phyloP scores from a whole-genome alignment of 2,888 invertebrate species.

The Drosophila fungiperda region DNA sequence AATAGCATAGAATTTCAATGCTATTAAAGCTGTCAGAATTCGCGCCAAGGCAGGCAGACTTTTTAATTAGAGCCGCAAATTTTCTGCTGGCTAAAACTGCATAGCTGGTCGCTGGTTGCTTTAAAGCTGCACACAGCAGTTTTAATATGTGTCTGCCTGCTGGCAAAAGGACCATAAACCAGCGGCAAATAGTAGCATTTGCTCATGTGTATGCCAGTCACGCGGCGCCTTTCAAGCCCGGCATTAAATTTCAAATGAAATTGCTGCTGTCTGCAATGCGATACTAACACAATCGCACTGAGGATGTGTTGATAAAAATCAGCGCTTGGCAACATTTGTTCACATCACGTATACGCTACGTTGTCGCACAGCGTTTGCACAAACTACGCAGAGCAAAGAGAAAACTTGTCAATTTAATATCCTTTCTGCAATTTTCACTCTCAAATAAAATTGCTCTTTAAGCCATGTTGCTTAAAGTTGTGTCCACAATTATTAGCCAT shows the following conservation, averaged over 20 bases:
- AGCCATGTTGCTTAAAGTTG: conserved; percentile 37
- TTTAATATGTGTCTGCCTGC: conserved; percentile 54
- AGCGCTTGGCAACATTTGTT: conserved; percentile 65
- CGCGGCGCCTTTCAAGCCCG: conserved; percentile 73
- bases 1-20: conserved; percentile 36
- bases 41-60: conserved; percentile 47
- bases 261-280: conserved; percentile 78
- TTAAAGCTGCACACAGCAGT: conserved; percentile 35
- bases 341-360: conserved; percentile 77
- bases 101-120: conserved; percentile 3
- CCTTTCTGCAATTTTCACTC: conserved; percentile 23
- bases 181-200: conserved; percentile 2
- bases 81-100: conserved; percentile 1
- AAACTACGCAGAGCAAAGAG: conserved; percentile 33
- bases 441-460: conserved; percentile 35
- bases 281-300: conserved; percentile 39
- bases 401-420: conserved; percentile 68
- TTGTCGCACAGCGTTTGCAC: conserved; percentile 37
- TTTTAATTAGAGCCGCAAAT: conserved; percentile 62
- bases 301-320: conserved; percentile 63
- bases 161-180: conserved; percentile 23
- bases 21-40: conserved; percentile 72
- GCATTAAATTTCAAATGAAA: conserved; percentile 80
- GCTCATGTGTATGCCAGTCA: conserved; percentile 65
- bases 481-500: conserved; percentile 35